Base-by-base conservation (phyloP, 1,140 invertebrate genomes). In the Rhynchophorus ferrugineus region DNA sequence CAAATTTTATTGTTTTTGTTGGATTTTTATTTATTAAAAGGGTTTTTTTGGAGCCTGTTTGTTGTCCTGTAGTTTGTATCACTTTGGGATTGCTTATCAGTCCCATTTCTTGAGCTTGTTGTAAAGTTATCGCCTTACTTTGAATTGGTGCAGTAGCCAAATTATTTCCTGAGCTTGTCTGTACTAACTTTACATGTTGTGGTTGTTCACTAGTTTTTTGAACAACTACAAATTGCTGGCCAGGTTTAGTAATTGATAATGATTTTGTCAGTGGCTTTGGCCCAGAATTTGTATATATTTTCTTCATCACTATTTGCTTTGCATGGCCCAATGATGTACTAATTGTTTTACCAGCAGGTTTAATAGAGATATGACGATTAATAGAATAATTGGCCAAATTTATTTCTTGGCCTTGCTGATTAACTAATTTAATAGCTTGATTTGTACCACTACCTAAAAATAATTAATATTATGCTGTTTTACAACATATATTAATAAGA, bases 81-180 rank as follows among this genome's bases (percentile, higher is more conserved):
- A 76, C 71, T 52, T 79, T 67, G 70, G 75, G 36, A 74, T 69
- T 69, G 75, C 76, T 68, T 11, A 83, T 52, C 41, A 83, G 65
- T 22, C 81, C 80, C 75, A 83, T 78, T 68, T 82, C 78, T 60
- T 82, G 78, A 9, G 80, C 80, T 66, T 84, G 82, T 49, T 78
- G 78, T 38, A 85, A 70, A 7, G 80, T 85, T 37, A 85, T 80
- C 9, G 82, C 76, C 74, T 85, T 87, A 33, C 79, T 76, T 8
- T 80, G 77, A 56, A 70, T 75, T 39, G 68, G 59, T 20, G 72
- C 19, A 19, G 51, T 59, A 13, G 44, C 7, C 3, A 36, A 35
- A 16, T 9, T 33, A 22, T 17, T 45, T 11, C 20, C 44, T 11
- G 56, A 42, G 43, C 47, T 49, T 1, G 43, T 33, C 18, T 52